A percentile compares a stretch with the other conserved stretches of the same genome.
phyloP scores from a whole-genome alignment of 2,888 invertebrate genomes.

The Ceraclea dissimilis region DNA sequence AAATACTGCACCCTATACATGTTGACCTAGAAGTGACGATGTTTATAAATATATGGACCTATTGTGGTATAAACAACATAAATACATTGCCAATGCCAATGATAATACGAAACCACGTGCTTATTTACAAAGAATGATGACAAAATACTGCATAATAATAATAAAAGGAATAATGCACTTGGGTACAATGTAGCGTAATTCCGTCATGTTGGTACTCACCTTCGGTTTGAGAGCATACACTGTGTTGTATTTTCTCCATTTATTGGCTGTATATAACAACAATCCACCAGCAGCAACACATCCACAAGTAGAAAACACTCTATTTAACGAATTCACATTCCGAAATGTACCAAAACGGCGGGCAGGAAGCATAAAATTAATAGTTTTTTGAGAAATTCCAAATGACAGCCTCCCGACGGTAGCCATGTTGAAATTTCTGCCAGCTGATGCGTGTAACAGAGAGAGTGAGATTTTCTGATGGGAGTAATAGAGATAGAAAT shows the following conservation, averaged over 20 bases:
- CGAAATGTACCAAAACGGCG: slow-evolving; percentile 35
- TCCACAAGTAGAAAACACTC: slow-evolving; percentile 38
- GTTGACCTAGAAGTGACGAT: too few species aligned
- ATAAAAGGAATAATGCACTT: background rate
- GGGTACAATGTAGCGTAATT: background rate
- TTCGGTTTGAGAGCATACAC: slow-evolving; percentile 46
- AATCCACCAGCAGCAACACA: slow-evolving; percentile 41
- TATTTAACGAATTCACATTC: slow-evolving; percentile 33
- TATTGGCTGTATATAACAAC: slow-evolving; percentile 38
- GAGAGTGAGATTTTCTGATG: slow-evolving; percentile 27
- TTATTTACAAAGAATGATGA: background rate
- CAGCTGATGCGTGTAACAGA: slow-evolving; percentile 41
- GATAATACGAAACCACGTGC: slow-evolving; percentile 14
- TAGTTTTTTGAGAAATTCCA: slow-evolving; percentile 40
- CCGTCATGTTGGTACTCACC: slow-evolving; percentile 32
- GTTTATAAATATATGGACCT: too few species aligned
- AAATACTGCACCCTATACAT: too few species aligned
- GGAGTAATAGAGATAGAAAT: background rate
- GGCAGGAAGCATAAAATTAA: slow-evolving; percentile 34
- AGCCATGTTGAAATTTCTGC: slow-evolving; percentile 45
- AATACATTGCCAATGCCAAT: slow-evolving; percentile 13
- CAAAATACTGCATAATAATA: background rate
- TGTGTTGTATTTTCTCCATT: slow-evolving; percentile 35
- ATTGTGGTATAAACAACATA: too few species aligned
- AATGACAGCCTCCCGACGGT: slow-evolving; percentile 40